phyloP scores from a whole-genome alignment of 1,140 invertebrate genomes.

The Hermetia illucens region DNA sequence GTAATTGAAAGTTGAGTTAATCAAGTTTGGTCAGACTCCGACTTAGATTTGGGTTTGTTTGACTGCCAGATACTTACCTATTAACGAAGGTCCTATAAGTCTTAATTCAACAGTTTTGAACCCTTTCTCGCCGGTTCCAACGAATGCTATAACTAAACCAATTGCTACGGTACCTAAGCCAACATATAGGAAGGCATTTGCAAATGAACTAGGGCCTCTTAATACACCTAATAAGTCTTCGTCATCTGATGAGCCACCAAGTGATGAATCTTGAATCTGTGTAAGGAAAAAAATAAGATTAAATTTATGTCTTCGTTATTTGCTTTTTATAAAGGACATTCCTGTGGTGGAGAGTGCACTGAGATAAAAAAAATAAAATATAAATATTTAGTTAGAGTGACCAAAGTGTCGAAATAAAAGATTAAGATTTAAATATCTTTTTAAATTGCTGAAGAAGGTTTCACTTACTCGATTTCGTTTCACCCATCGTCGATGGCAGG shows the following conservation, averaged over 20 bases:
- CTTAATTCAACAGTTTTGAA: constrained; percentile 73
- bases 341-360: too few relatives aligned
- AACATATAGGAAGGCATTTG: constrained; percentile 65
- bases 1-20: too few relatives aligned
- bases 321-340: too few relatives aligned
- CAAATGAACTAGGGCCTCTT: constrained; percentile 45
- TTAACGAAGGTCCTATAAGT: constrained; percentile 65
- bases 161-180: constrained; percentile 69
- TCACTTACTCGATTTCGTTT: constrained; percentile 67
- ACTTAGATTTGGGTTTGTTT: background rate
- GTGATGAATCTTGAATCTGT: constrained; percentile 29
- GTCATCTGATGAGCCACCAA: constrained; percentile 30
- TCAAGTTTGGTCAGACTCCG: too few relatives aligned
- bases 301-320: too few relatives aligned
- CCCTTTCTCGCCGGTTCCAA: constrained; percentile 77
- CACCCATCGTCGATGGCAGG: constrained; percentile 59
- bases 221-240: constrained; percentile 36
- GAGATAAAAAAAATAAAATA: too few relatives aligned
- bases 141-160: constrained; percentile 73
- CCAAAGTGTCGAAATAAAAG: too few relatives aligned
- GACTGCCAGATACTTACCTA: constrained; percentile 29
- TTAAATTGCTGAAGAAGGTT: constrained; percentile 36
- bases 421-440: too few relatives aligned
- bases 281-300: too few relatives aligned
- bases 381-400: too few relatives aligned